These are phyloP conservation scores for Tyto alba DNA, from an alignment of 2,113 vertebrate species.

Conservation along the genomic window DNA sequence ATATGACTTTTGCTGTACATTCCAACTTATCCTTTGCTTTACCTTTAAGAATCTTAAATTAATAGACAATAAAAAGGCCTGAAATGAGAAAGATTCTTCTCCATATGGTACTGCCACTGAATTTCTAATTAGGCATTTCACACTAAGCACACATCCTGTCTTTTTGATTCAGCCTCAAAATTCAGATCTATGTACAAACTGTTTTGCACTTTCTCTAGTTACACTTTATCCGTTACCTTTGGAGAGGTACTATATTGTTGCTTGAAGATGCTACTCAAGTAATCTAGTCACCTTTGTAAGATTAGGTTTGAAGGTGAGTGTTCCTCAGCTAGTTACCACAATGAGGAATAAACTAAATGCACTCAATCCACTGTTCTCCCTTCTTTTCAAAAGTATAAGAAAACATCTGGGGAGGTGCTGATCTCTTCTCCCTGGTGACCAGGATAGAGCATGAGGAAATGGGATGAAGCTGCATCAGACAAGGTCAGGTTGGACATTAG, in stretches of 20 bases:
- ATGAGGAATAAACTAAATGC: background rate
- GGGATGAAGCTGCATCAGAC: accelerated
- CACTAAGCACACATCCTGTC: background rate
- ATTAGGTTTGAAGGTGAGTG: background rate
- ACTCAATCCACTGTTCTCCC: background rate
- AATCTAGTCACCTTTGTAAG: background rate
- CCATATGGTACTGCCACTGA: background rate
- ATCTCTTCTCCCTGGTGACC: background rate
- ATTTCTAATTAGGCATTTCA: background rate
- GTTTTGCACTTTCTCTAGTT: background rate
- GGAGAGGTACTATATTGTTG: background rate
- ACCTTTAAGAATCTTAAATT: background rate
- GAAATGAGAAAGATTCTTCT: background rate
- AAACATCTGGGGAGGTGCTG: background rate
- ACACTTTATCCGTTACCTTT: background rate
- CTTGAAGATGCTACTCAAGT: background rate
- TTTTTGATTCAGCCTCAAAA: background rate
- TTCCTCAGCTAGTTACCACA: background rate
- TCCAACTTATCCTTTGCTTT: background rate
- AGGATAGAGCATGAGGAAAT: background rate
- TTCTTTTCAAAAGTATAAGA: background rate
- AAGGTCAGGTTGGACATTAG: background rate
- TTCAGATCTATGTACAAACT: background rate
- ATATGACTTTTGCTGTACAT: background rate
- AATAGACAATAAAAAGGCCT: background rate